Evolutionary conservation across 1,140 invertebrate species (phyloP).

Genomic region (Euglossa dilemma): DNA sequence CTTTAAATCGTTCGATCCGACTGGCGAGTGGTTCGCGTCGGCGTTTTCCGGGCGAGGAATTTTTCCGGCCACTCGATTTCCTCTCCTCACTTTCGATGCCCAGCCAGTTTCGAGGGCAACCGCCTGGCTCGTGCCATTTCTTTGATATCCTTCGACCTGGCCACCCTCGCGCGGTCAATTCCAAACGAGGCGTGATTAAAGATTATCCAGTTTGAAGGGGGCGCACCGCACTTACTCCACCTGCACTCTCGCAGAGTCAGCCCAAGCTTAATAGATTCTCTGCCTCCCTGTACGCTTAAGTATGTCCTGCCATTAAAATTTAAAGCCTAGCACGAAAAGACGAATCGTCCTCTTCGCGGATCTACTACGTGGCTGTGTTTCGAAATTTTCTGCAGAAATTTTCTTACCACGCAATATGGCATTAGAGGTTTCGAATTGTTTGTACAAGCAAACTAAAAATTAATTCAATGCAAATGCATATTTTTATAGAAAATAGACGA

Average conservation of each 20-base stretch:
- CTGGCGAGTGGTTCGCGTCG: neutral
- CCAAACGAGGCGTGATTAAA: conserved; percentile 42
- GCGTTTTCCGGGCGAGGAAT: conserved; percentile 23
- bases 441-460: too few species aligned
- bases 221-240: neutral
- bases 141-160: conserved; percentile 12
- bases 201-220: conserved; percentile 16
- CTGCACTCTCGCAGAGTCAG: neutral
- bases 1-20: conserved; percentile 17
- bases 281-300: neutral
- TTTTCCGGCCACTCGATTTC: conserved; percentile 23
- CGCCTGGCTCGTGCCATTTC: neutral
- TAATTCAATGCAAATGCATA: too few species aligned
- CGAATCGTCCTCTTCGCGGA: neutral
- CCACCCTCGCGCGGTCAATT: conserved; percentile 14
- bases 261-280: neutral
- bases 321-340: neutral
- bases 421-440: too few species aligned
- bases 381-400: too few species aligned
- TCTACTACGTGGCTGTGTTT: too few species aligned
- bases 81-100: neutral
- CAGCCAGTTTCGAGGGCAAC: neutral
- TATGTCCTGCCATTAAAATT: neutral
- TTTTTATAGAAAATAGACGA: too few species aligned
- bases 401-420: too few species aligned